These are phyloP conservation scores for Lucifuga dentata DNA, from an alignment of 2,113 vertebrate species.

Conservation along the genomic window DNA sequence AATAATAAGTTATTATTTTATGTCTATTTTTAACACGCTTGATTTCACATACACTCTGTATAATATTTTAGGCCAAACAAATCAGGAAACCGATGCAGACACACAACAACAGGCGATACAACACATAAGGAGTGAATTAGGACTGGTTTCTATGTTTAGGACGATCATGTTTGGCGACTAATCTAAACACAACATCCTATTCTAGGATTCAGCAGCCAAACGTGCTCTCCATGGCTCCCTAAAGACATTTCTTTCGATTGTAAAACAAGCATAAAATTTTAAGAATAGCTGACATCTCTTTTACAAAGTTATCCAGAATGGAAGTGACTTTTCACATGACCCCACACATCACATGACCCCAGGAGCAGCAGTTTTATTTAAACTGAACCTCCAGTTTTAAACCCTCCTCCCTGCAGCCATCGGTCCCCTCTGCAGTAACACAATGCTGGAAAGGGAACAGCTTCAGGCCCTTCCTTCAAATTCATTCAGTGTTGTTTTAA, in stretches of 20 bases:
- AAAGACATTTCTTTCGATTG: constrained; percentile 55
- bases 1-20: too few relatives aligned
- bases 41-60: too few relatives aligned
- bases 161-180: constrained; percentile 49
- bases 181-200: constrained; percentile 56
- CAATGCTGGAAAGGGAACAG: constrained; percentile 66
- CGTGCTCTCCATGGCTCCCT: constrained; percentile 39
- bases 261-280: constrained; percentile 61
- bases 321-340: constrained; percentile 69
- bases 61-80: constrained; percentile 1
- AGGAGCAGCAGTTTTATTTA: constrained; percentile 17
- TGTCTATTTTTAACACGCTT: too few relatives aligned
- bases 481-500: constrained; percentile 61
- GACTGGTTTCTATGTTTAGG: constrained; percentile 39
- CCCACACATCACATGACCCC: constrained; percentile 52
- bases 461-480: constrained; percentile 71
- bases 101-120: not conserved
- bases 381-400: constrained; percentile 25
- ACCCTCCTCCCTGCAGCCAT: constrained; percentile 31
- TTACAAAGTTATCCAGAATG: constrained; percentile 57
- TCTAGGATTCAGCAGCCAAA: constrained; percentile 42
- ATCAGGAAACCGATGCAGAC: constrained; percentile 1
- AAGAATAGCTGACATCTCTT: constrained; percentile 60
- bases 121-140: constrained; percentile 50
- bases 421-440: constrained; percentile 58